Percentiles rank a stretch among this genome's conserved stretches.
phyloP scores from a whole-genome alignment of 53 echinoderm and acorn worm genomes.

The Arbacia lixula region DNA sequence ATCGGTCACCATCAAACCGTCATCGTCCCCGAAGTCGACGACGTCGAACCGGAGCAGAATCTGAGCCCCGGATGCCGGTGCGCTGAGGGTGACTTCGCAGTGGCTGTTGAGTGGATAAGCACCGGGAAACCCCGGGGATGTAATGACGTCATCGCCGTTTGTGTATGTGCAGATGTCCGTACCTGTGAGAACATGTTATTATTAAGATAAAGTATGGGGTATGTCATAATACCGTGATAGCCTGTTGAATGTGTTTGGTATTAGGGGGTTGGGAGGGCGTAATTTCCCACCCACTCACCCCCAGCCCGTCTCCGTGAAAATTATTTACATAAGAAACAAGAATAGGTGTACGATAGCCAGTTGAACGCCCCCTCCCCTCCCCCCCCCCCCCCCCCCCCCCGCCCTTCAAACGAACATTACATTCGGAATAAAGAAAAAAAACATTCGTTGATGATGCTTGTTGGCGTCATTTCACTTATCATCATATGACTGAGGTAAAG shows the following conservation, averaged over 20 bases:
- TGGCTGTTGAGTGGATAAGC: background rate
- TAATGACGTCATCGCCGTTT: background rate
- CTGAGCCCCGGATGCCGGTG: background rate
- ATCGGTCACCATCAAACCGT: background rate
- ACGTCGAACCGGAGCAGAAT: background rate
- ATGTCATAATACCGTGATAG: no score
- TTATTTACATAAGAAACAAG: background rate
- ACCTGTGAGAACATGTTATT: background rate
- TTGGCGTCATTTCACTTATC: no score
- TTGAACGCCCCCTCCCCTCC: background rate
- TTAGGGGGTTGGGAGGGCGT: no score
- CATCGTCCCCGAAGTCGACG: constrained; percentile 5
- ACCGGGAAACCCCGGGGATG: constrained; percentile 13
- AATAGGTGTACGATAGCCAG: background rate
- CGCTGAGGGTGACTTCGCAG: background rate
- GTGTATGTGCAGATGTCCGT: constrained; percentile 2
- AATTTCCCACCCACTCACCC: no score
- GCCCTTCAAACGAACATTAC: background rate
- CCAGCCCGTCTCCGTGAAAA: background rate
- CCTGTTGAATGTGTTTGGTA: no score
- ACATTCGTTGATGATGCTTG: no score
- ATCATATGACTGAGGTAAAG: no score
- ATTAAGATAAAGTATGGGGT: background rate
- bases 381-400: background rate
- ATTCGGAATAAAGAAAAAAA: no score